Evolutionary conservation across 2,888 invertebrate genomes (phyloP).

Genomic region (Drosophila paranaensis): DNA sequence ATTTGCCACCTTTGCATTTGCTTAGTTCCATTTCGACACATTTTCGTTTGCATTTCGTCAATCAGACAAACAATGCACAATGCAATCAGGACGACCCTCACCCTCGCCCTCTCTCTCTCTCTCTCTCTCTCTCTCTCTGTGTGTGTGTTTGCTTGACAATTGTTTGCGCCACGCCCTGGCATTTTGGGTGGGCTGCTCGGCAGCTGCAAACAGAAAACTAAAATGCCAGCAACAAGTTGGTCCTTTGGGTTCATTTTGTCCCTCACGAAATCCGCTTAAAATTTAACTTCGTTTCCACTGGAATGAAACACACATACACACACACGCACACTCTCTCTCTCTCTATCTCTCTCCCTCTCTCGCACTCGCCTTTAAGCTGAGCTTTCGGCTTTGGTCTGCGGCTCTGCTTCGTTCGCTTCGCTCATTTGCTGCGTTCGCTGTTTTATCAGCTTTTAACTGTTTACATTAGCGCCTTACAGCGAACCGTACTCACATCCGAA

Average conservation of each 20-base stretch:
- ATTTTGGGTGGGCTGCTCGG: slow-evolving; percentile 67
- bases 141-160: slow-evolving; percentile 50
- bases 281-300: slow-evolving; percentile 13
- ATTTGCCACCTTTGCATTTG: slow-evolving; percentile 74
- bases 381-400: slow-evolving; percentile 8
- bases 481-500: slow-evolving; percentile 15
- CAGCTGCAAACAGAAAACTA: slow-evolving; percentile 41
- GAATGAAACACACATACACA: slow-evolving; percentile 4
- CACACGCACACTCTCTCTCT: not conserved
- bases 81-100: slow-evolving; percentile 67
- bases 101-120: slow-evolving; percentile 20
- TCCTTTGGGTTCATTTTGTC: slow-evolving; percentile 31
- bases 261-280: slow-evolving; percentile 26
- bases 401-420: not conserved
- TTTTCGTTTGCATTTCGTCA: slow-evolving; percentile 79
- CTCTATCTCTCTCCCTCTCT: not conserved
- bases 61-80: slow-evolving; percentile 76
- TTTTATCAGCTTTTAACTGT: slow-evolving; percentile 11
- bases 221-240: slow-evolving; percentile 52
- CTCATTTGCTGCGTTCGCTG: slow-evolving; percentile 12
- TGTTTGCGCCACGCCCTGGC: slow-evolving; percentile 64
- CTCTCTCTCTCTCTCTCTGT: not conserved
- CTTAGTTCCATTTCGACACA: slow-evolving; percentile 79
- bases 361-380: slow-evolving; percentile 10
- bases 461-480: slow-evolving; percentile 23